A percentile compares a stretch with the other conserved stretches of the same genome.
Conservation (phyloP, 2,797 vertebrate genomes). For the Sarcoramphus papa region DNA sequence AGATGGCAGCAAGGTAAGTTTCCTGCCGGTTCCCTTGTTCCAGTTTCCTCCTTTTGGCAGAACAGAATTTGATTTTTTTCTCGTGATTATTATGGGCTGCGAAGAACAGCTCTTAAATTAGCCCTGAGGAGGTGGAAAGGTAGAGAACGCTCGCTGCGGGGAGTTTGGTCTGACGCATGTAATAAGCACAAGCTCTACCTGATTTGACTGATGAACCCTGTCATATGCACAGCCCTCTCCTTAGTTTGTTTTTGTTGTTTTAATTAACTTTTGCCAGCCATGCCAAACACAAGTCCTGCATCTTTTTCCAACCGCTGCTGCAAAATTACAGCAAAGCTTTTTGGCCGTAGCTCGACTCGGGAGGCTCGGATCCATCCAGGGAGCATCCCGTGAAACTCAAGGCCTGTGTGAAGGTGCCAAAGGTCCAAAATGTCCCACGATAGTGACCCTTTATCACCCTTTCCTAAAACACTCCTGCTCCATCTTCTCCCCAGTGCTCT, state of each 20-base stretch:
- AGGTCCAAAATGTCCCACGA: neutral
- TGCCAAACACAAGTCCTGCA: rapidly evolving
- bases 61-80: neutral
- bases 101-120: slow-evolving; percentile 42
- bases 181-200: neutral
- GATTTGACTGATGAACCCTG: neutral
- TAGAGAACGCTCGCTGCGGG: neutral
- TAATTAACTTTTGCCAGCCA: neutral
- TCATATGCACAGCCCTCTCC: neutral
- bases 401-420: neutral
- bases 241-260: slow-evolving; percentile 6
- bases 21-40: neutral
- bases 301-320: neutral
- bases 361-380: rapidly evolving
- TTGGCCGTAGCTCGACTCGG: neutral
- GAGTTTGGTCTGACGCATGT: neutral
- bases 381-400: neutral
- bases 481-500: neutral
- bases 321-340: neutral
- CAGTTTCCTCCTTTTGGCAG: slow-evolving; percentile 7
- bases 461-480: neutral
- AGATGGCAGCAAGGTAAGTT: slow-evolving; percentile 3
- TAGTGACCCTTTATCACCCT: neutral
- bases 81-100: neutral
- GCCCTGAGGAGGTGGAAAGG: neutral